Base-by-base conservation (phyloP, 2,113 vertebrate genomes). In the Phyllostomus hastatus region DNA sequence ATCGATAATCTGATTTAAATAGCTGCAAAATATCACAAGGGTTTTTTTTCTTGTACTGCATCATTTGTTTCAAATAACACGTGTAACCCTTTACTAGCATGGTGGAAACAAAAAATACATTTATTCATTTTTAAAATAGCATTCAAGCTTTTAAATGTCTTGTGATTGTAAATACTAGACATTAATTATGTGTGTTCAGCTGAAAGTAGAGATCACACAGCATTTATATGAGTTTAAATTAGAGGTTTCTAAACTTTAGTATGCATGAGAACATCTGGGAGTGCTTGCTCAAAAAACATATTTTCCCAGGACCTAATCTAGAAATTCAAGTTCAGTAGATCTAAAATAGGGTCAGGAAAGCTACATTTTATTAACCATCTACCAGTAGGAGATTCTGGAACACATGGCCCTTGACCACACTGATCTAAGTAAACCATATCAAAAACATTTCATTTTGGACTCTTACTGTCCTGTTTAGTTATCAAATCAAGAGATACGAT, bases 1-100 rank as follows among this genome's bases (percentile, higher is more conserved):
- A 89, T 91, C 15, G 0, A 87, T 85, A 14, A n/a, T 96, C 41
- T 95, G 50, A 92, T 88, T 95, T 96, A 95, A 96, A 93, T 54
- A 95, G 80, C 20, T 92, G 35, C 17, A 92, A 57, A 95, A 78
- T 4, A 26, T 86, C 17, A 1, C 5, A 48, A 14, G 3, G 15
- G 22, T 9, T 22, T 54, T 72, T 72, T 43, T 15, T 12, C 16
- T 10, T 64, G 20, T 54, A 38, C 1, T 35, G 0, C 48, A 75
- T 84, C 24, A 59, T 90, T 91, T 93, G n/a, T 93, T 97, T 95
- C 73, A 87, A 93, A 80, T 59, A 95, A 91, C 33, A 46, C 1
- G 80, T 83, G 69, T 78, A 90, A 96, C n/a, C 57, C 6, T 86
- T 10, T 67, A 52, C 96, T 94, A 48, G 22, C 46, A 73, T 46